Conservation (phyloP, 2,888 invertebrate genomes). For the Pristionchus exspectatus region DNA sequence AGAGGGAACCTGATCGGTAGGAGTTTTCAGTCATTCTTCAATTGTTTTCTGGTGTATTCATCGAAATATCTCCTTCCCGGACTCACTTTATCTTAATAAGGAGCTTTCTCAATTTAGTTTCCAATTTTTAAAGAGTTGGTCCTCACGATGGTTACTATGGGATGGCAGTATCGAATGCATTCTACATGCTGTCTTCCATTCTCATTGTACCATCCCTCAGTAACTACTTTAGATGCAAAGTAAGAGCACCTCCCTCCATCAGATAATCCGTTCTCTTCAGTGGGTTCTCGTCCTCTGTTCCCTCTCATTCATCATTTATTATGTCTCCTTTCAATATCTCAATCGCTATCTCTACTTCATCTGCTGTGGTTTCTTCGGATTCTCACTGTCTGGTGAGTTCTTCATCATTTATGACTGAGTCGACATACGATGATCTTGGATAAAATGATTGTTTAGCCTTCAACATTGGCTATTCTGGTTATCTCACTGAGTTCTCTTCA, state of each 20-base stretch:
- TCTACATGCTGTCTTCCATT: slow-evolving; percentile 32
- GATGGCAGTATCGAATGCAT: background rate
- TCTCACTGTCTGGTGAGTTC: slow-evolving; percentile 6
- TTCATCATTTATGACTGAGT: background rate
- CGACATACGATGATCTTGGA: background rate
- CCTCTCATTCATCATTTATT: slow-evolving; percentile 37
- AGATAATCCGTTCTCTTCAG: background rate
- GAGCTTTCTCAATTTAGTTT: background rate
- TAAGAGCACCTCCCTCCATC: background rate
- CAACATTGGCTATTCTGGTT: slow-evolving; percentile 51
- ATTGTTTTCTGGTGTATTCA: no score
- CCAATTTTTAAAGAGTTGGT: slow-evolving; percentile 3
- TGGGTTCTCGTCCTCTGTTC: slow-evolving; percentile 45
- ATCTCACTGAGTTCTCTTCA: slow-evolving; percentile 45
- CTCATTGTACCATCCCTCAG: slow-evolving; percentile 33
- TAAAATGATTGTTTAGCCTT: background rate
- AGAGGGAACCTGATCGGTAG: slow-evolving; percentile 6
- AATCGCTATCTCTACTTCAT: slow-evolving; percentile 50
- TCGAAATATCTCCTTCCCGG: background rate
- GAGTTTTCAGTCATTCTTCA: background rate
- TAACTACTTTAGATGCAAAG: slow-evolving; percentile 45
- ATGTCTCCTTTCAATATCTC: slow-evolving; percentile 36
- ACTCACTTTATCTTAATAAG: no score
- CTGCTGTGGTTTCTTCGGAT: slow-evolving; percentile 40
- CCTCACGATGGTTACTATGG: slow-evolving; percentile 46